Evolutionary conservation across 2,797 vertebrate genomes (phyloP).

Genomic region (Alexandromys oeconomus): DNA sequence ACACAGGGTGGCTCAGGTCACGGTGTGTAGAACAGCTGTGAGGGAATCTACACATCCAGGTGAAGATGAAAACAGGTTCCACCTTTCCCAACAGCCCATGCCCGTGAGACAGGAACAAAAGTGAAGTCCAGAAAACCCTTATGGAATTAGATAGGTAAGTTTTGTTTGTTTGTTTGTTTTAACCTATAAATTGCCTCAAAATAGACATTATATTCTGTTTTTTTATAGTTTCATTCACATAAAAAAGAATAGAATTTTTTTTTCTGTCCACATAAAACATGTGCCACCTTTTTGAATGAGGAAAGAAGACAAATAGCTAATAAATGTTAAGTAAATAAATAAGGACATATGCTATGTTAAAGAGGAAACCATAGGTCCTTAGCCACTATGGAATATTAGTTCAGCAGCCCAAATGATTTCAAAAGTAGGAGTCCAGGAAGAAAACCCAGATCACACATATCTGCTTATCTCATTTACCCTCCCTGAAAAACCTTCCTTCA

Average conservation of each 20-base stretch:
- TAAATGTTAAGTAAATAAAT: slow-evolving; percentile 42
- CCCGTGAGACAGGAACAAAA: background rate
- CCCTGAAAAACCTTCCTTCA: background rate
- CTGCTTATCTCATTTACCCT: background rate
- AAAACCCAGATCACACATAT: slow-evolving; percentile 8
- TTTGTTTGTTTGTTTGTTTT: background rate
- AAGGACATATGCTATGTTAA: background rate
- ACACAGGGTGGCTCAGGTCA: slow-evolving; percentile 65
- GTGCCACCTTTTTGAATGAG: slow-evolving; percentile 35
- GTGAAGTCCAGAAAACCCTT: slow-evolving; percentile 1
- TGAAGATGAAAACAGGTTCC: background rate
- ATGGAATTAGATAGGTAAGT: slow-evolving; percentile 27
- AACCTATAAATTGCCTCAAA: slow-evolving; percentile 34
- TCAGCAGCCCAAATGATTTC: background rate
- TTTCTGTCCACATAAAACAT: slow-evolving; percentile 29
- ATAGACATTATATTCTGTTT: background rate
- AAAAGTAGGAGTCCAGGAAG: slow-evolving; percentile 23
- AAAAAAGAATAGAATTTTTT: slow-evolving; percentile 16
- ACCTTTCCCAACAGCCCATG: background rate
- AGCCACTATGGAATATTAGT: background rate
- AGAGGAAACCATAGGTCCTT: background rate
- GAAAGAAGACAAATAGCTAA: background rate
- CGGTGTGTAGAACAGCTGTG: background rate
- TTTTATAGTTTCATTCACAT: slow-evolving; percentile 37
- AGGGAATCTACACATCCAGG: slow-evolving; percentile 10